A percentile compares a stretch with the other conserved stretches of the same genome.
phyloP scores from a whole-genome alignment of 2,888 invertebrate genomes.

The Proisotoma minuta region DNA sequence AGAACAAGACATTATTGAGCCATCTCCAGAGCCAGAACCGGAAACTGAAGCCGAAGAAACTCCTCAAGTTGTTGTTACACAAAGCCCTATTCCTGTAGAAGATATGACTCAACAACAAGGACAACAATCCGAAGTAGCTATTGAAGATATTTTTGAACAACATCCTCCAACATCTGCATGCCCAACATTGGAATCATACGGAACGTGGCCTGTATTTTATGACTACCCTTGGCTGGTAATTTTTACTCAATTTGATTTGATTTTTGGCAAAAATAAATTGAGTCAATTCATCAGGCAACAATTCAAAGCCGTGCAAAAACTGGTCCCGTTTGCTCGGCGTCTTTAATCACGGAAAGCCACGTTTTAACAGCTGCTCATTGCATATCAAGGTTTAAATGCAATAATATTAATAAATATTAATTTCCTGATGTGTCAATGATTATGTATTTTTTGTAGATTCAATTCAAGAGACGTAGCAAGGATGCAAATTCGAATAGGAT shows the following conservation, averaged over 20 bases:
- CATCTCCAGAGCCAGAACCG: conserved; percentile 1
- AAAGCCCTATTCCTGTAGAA: neutral
- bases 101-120: neutral
- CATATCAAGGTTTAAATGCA: conserved; percentile 20
- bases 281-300: conserved; percentile 20
- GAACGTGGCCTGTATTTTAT: conserved; percentile 36
- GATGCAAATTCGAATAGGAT: conserved; percentile 41
- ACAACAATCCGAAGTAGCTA: neutral
- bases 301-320: conserved; percentile 33
- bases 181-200: conserved; percentile 25
- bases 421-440: neutral
- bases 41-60: conserved; percentile 5
- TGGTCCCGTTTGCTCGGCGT: conserved; percentile 35
- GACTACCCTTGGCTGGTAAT: conserved; percentile 38
- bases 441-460: conserved; percentile 19
- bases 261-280: neutral
- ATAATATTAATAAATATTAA: neutral
- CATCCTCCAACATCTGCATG: conserved; percentile 19
- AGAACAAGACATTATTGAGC: neutral
- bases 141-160: conserved; percentile 5
- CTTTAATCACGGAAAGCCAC: conserved; percentile 28
- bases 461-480: conserved; percentile 39
- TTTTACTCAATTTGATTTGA: conserved; percentile 5
- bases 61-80: neutral
- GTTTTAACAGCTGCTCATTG: conserved; percentile 36